phyloP scores from a whole-genome alignment of 2,113 vertebrate genomes.

The Thomomys bottae region DNA sequence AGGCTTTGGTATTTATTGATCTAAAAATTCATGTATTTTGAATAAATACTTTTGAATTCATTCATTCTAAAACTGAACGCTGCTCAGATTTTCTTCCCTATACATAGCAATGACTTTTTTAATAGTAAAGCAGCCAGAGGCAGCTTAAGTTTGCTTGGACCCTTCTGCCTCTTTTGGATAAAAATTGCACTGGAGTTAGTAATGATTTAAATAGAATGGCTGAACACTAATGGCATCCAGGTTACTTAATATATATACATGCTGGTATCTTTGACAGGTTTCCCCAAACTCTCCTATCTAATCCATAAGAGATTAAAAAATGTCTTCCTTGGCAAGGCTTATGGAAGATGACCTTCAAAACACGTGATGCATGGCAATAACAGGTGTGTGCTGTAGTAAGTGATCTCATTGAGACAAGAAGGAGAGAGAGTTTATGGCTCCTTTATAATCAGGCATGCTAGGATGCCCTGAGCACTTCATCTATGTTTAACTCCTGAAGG shows the following conservation, averaged over 20 bases:
- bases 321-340: not conserved
- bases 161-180: not conserved
- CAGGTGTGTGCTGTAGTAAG: not conserved
- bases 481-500: not conserved
- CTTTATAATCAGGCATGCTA: no score
- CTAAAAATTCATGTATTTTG: slow-evolving; percentile 20
- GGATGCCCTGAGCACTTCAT: not conserved
- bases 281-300: not conserved
- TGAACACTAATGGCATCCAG: not conserved
- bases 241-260: not conserved
- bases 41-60: slow-evolving; percentile 33
- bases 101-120: not conserved
- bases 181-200: not conserved
- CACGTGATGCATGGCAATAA: no score
- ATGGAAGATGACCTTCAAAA: not conserved
- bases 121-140: not conserved
- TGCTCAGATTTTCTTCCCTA: not conserved
- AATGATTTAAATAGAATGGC: not conserved
- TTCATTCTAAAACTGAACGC: not conserved
- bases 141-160: not conserved
- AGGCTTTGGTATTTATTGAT: slow-evolving; percentile 24
- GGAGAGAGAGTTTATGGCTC: not conserved
- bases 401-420: not conserved
- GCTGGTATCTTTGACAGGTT: not conserved
- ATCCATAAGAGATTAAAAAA: not conserved